Base-by-base conservation (phyloP, 2,113 vertebrate species). In the Garra rufa region DNA sequence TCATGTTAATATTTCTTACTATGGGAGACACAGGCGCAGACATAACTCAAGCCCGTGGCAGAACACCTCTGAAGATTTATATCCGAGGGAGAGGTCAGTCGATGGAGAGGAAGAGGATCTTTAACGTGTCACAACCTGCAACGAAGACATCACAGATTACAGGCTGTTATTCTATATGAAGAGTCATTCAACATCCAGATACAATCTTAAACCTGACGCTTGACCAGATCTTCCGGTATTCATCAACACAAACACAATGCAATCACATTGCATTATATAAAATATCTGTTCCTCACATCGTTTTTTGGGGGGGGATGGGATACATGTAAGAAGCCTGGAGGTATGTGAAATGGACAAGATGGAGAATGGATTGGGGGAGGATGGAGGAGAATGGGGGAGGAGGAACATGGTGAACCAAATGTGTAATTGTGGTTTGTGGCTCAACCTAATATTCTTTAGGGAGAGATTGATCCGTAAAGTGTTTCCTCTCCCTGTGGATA, bases 371-470 rank as follows among this genome's bases (percentile, higher is more conserved):
- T 34, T 73, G 70, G 63, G 75, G 74, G 85, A 85, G 71, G 87
- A 71, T 71, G 52, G 77, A 65, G 71, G 57, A 52, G 15, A 44
- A 26, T 71, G 70, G 61, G 82, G 90, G 90, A 91, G 92, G 91
- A 88, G 87, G 90, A 88, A 78, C 38, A 52, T 67, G 88, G 88
- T 91, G 90, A 92, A 92, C 91, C 91, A 85, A 91, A 92, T 90
- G 91, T 92, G 92, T 92, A 93, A 93, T 93, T 94, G 91, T 78
- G 86, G 85, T 90, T 91, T 81, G 92, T 85, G 88, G 87, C 89
- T 92, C 85, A 90, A 52, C 28, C 79, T 48, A 84, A 69, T 78
- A 52, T 71, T 55, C 30, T 28, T 71, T 21, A 79, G 83, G 84
- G 80, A 85, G 75, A 85, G 86, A 71, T 57, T 85, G 75, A 50